Conservation (phyloP, 2,888 invertebrate genomes). For the Bugulina stolonifera region DNA sequence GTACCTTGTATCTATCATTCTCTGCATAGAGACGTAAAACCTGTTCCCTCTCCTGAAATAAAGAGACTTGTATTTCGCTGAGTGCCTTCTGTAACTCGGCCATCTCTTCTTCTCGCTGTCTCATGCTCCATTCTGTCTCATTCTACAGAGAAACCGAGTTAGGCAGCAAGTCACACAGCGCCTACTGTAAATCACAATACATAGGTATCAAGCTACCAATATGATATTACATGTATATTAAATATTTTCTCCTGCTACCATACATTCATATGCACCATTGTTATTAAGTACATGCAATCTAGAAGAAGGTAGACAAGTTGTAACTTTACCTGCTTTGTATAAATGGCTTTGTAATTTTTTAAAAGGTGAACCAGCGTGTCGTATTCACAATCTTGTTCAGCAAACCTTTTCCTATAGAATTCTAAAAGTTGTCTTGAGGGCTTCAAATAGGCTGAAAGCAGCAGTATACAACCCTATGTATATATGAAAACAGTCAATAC, state of each 20-base stretch:
- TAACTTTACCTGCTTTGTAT: constrained; percentile 52
- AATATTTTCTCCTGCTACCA: too few relatives aligned
- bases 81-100: constrained; percentile 53
- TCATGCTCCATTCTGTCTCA: constrained; percentile 50
- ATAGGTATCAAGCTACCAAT: not conserved
- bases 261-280: too few relatives aligned
- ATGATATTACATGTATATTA: too few relatives aligned
- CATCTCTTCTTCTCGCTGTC: constrained; percentile 53
- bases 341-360: constrained; percentile 48
- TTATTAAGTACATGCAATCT: too few relatives aligned
- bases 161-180: not conserved
- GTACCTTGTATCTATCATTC: constrained; percentile 53
- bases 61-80: constrained; percentile 54
- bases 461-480: constrained; percentile 9
- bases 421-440: constrained; percentile 52
- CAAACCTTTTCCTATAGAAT: constrained; percentile 52
- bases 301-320: too few relatives aligned
- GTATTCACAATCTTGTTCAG: constrained; percentile 52
- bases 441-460: constrained; percentile 43
- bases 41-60: constrained; percentile 54
- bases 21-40: constrained; percentile 53
- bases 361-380: constrained; percentile 46
- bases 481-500: not conserved
- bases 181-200: not conserved
- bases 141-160: constrained; percentile 36